Evolutionary conservation across 1,140 invertebrate species (phyloP).

Genomic region (Bombus difficillimus): DNA sequence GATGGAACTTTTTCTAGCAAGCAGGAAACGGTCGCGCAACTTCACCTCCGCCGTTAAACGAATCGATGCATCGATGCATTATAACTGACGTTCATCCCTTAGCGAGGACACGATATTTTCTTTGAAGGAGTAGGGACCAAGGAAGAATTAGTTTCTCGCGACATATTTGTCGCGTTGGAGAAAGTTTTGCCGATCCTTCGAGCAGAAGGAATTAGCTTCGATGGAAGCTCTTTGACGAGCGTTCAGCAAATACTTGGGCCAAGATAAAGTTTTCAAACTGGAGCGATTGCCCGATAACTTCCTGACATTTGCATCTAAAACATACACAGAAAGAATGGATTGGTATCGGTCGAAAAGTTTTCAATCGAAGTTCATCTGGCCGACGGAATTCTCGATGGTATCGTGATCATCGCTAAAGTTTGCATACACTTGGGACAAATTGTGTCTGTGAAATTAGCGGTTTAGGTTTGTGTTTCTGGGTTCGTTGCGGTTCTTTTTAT

Average conservation of each 20-base stretch:
- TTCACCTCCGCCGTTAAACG: not conserved
- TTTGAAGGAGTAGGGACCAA: no score
- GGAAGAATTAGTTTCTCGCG: not conserved
- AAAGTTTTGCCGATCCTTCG: constrained; percentile 23
- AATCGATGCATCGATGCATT: not conserved
- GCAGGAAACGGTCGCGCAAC: no score
- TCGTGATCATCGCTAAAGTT: not conserved
- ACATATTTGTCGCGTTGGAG: constrained; percentile 35
- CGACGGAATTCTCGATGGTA: not conserved
- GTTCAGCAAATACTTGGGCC: constrained; percentile 19
- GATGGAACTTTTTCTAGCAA: not conserved
- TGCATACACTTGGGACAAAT: no score
- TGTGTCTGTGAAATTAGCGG: not conserved
- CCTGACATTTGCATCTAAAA: constrained; percentile 34
- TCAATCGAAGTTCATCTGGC: not conserved
- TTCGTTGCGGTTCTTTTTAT: no score
- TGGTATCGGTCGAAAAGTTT: constrained; percentile 38
- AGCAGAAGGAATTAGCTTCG: constrained; percentile 22
- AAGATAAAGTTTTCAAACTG: not conserved
- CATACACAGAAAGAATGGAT: constrained; percentile 40
- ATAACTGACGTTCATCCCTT: constrained; percentile 24
- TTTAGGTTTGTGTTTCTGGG: not conserved
- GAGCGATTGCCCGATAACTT: not conserved
- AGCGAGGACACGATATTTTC: not conserved
- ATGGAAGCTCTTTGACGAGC: constrained; percentile 14